Conservation (phyloP, 2,113 vertebrate species). For the Lagenorhynchus albirostris region DNA sequence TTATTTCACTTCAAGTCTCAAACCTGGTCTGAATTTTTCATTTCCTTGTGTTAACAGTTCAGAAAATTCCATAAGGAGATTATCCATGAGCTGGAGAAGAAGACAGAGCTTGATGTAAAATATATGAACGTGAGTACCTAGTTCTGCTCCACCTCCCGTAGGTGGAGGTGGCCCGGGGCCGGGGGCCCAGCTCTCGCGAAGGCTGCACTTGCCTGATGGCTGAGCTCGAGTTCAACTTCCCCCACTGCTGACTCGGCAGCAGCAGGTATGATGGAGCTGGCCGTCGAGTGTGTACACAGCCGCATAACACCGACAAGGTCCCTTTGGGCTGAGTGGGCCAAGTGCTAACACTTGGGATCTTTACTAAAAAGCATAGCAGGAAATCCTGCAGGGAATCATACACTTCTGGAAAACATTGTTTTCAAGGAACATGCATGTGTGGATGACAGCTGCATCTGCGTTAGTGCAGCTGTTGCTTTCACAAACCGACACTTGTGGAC, state of each 20-base stretch:
- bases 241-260: neutral
- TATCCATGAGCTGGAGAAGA: constrained; percentile 94
- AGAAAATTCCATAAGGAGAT: constrained; percentile 95
- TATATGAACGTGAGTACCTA: constrained; percentile 94
- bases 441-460: neutral
- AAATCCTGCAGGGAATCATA: neutral
- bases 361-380: neutral
- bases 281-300: neutral
- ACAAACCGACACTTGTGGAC: neutral
- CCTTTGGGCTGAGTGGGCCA: neutral
- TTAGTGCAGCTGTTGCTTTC: neutral
- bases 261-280: neutral
- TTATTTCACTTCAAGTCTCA: constrained; percentile 14
- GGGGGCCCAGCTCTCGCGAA: neutral
- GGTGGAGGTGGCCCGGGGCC: rapidly evolving
- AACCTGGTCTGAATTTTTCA: constrained; percentile 5
- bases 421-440: neutral
- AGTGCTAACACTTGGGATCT: neutral
- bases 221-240: neutral
- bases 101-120: constrained; percentile 96
- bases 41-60: constrained; percentile 85
- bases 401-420: neutral
- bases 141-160: neutral
- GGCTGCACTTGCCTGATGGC: neutral
- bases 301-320: neutral